A percentile compares a stretch with the other conserved stretches of the same genome.
phyloP scores from a whole-genome alignment of 2,113 vertebrate genomes.

The Anolis carolinensis region DNA sequence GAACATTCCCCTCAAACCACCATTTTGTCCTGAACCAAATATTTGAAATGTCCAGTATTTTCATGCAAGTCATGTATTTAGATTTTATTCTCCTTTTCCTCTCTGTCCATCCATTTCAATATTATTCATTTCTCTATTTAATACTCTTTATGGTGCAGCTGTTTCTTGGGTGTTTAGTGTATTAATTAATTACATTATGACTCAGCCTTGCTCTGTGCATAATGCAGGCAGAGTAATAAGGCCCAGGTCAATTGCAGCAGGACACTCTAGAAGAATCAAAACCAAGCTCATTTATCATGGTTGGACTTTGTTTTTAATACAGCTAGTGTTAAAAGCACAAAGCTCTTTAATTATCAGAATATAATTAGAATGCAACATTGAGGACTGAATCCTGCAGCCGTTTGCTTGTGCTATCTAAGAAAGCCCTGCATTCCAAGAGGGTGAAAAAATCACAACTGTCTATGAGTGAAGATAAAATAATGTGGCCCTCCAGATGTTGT shows the following conservation, averaged over 20 bases:
- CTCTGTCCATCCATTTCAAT: neutral
- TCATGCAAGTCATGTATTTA: neutral
- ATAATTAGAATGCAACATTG: neutral
- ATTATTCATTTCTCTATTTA: slow-evolving; percentile 2
- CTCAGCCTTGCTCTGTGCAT: neutral
- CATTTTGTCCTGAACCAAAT: neutral
- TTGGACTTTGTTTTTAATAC: slow-evolving; percentile 11
- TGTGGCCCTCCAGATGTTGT: neutral
- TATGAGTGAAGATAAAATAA: neutral
- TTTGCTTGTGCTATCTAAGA: neutral
- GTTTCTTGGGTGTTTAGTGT: neutral
- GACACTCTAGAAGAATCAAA: neutral
- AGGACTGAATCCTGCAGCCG: neutral
- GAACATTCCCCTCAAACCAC: neutral
- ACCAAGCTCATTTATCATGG: slow-evolving; percentile 8
- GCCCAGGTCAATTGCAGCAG: slow-evolving; percentile 1
- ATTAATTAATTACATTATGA: slow-evolving; percentile 20
- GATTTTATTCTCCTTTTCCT: slow-evolving; percentile 1
- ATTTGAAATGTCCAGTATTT: neutral
- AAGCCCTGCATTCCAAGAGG: neutral
- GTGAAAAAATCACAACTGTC: no score
- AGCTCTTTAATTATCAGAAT: neutral
- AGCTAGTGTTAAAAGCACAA: neutral
- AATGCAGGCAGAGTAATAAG: slow-evolving; percentile 6
- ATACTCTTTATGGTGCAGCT: fast-evolving